Conservation (phyloP, 2,888 invertebrate genomes). For the Melinaea marsaeus region DNA sequence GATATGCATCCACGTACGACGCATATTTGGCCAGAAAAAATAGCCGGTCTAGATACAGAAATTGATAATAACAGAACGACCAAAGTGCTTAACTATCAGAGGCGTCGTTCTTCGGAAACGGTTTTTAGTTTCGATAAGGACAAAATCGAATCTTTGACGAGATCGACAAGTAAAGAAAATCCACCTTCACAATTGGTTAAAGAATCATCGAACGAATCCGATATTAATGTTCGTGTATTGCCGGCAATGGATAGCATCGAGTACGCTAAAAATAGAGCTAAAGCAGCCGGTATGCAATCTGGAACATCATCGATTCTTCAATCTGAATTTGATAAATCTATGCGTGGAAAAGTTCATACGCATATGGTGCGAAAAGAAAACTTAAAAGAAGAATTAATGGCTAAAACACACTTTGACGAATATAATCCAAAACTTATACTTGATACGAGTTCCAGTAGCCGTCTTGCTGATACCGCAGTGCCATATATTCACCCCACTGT, state of each 20-base stretch:
- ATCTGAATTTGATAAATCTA: conserved; percentile 80
- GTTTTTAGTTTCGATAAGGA: conserved; percentile 88
- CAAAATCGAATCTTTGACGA: conserved; percentile 83
- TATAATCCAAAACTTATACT: conserved; percentile 83
- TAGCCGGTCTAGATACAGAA: conserved; percentile 73
- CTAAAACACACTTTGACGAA: conserved; percentile 82
- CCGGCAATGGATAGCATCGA: conserved; percentile 77
- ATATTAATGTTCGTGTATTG: conserved; percentile 68
- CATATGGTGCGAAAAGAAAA: conserved; percentile 73
- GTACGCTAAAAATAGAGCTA: conserved; percentile 77
- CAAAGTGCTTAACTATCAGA: conserved; percentile 73
- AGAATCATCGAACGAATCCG: conserved; percentile 74
- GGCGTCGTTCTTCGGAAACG: conserved; percentile 84
- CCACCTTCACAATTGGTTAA: conserved; percentile 60
- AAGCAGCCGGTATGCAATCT: conserved; percentile 57
- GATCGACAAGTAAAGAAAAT: conserved; percentile 69
- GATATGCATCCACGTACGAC: conserved; percentile 70
- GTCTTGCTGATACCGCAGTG: conserved; percentile 70
- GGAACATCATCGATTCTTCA: conserved; percentile 76
- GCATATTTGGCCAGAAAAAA: conserved; percentile 78
- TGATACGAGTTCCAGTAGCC: conserved; percentile 75
- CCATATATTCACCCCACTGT: conserved; percentile 84
- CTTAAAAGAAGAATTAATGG: conserved; percentile 81
- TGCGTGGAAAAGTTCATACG: conserved; percentile 62
- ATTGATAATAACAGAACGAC: conserved; percentile 65